A percentile compares a stretch with the other conserved stretches of the same genome.
These are phyloP conservation scores for Oikopleura vanhoeffeni DNA, from an alignment of 23 tunicate species.

Conservation along the genomic window DNA sequence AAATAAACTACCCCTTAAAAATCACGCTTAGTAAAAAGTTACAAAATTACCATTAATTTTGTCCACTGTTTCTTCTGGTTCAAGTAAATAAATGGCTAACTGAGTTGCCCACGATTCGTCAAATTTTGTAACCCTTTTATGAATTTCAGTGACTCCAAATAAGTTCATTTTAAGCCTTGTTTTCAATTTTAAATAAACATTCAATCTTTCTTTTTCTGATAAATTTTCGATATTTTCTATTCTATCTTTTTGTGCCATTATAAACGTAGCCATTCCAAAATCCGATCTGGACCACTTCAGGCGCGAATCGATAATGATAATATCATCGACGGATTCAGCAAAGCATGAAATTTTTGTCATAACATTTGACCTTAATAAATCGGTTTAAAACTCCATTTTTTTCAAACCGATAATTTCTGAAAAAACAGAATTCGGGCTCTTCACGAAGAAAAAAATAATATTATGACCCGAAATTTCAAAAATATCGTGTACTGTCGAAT, in stretches of 20 bases:
- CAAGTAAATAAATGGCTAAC: background rate
- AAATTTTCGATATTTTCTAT: background rate
- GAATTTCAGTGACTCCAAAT: background rate
- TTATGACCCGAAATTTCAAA: too few species aligned
- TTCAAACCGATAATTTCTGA: too few species aligned
- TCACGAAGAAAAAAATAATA: too few species aligned
- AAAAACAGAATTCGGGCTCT: too few species aligned
- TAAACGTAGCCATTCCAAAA: background rate
- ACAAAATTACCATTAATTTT: background rate
- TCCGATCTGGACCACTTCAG: conserved; percentile 1
- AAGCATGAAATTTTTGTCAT: background rate
- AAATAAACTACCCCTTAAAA: too few species aligned
- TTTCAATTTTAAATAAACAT: background rate
- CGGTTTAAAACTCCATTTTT: too few species aligned
- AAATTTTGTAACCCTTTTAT: background rate
- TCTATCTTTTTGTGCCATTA: background rate
- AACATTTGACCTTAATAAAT: too few species aligned
- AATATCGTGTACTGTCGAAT: too few species aligned
- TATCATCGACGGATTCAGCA: background rate
- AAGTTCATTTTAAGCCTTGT: background rate
- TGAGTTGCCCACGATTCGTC: background rate
- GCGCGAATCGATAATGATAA: background rate
- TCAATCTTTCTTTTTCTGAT: background rate
- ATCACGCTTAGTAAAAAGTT: too few species aligned
- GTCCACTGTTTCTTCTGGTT: background rate